phyloP scores from a whole-genome alignment of 2,113 vertebrate genomes.

The Macrotus californicus region DNA sequence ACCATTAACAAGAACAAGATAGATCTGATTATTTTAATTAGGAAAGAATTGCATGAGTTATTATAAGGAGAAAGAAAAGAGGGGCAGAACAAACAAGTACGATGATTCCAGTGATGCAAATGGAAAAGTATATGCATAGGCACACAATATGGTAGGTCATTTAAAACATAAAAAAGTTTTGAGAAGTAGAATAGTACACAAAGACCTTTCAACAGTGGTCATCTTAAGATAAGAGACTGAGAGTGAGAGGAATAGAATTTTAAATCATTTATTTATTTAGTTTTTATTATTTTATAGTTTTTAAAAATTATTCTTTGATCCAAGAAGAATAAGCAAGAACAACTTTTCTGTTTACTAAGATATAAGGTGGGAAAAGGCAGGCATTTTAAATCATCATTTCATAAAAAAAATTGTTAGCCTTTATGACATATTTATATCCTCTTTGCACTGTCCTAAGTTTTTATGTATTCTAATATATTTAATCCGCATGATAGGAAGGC shows the following conservation, averaged over 20 bases:
- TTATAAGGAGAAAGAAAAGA: background rate
- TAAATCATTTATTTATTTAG: background rate
- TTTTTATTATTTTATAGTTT: background rate
- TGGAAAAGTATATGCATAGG: background rate
- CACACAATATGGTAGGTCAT: background rate
- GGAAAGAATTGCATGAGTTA: background rate
- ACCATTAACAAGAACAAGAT: background rate
- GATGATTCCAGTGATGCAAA: background rate
- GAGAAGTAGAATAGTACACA: background rate
- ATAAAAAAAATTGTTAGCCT: background rate
- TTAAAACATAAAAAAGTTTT: background rate
- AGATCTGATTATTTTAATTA: background rate
- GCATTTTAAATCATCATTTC: background rate
- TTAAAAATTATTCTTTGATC: background rate
- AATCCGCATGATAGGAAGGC: background rate
- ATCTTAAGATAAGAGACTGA: background rate
- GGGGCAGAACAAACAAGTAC: background rate
- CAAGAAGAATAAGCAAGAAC: background rate
- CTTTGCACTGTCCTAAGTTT: background rate
- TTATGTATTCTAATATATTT: slow-evolving; percentile 1
- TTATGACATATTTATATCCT: background rate
- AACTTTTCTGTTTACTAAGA: background rate
- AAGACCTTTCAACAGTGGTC: background rate
- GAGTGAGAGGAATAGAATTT: background rate
- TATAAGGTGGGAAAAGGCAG: background rate